Evolutionary conservation across 2,888 invertebrate genomes (phyloP).

Genomic region (Alentia gelatinosa): DNA sequence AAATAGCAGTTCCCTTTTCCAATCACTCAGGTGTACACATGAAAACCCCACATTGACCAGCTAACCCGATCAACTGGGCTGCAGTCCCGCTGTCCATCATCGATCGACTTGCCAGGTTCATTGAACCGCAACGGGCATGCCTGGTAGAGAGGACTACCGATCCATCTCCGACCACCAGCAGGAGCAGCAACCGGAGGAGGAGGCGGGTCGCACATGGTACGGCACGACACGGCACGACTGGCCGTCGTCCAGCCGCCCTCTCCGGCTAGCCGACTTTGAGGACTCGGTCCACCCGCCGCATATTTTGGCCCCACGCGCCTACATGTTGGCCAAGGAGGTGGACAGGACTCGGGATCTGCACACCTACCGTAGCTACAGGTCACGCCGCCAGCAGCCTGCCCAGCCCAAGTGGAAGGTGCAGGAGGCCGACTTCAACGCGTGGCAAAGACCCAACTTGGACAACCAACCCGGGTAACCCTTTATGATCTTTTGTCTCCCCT

Average conservation of each 20-base stretch:
- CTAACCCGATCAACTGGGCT: too few relatives aligned
- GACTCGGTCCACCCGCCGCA: not conserved
- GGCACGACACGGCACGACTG: not conserved
- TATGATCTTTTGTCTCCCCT: not conserved
- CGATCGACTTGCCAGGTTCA: too few relatives aligned
- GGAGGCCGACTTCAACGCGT: not conserved
- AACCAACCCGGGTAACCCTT: not conserved
- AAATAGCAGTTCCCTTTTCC: too few relatives aligned
- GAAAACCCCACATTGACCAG: too few relatives aligned
- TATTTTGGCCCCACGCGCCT: not conserved
- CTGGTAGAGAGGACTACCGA: too few relatives aligned
- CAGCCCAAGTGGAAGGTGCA: not conserved
- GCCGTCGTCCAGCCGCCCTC: not conserved
- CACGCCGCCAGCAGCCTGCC: not conserved
- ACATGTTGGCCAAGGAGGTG: not conserved
- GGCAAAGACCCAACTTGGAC: not conserved
- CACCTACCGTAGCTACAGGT: not conserved
- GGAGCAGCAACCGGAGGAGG: too few relatives aligned
- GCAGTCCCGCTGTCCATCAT: too few relatives aligned
- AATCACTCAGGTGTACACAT: too few relatives aligned
- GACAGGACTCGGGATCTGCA: not conserved
- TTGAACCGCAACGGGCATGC: too few relatives aligned
- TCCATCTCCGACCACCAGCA: too few relatives aligned
- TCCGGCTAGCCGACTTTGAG: not conserved
- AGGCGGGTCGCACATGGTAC: too few relatives aligned